Conservation (phyloP, 2,113 vertebrate species). For the Bucco capensis region DNA sequence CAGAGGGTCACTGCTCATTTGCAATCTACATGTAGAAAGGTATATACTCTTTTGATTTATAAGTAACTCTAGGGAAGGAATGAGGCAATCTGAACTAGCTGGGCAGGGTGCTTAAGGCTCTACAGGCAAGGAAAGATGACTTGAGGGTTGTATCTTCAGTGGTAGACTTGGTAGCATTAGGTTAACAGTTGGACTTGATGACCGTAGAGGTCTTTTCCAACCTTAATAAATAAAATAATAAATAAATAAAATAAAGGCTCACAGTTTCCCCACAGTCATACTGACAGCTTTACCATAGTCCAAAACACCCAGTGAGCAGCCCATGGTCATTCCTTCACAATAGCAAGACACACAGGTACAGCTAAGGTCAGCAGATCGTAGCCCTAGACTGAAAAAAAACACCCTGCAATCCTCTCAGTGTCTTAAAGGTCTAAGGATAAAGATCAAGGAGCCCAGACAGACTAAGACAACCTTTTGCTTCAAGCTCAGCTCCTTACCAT, state of each 20-base stretch:
- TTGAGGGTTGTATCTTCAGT: neutral
- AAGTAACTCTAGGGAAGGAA: neutral
- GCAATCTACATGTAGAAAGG: neutral
- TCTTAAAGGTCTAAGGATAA: slow-evolving; percentile 46
- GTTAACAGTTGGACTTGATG: no score
- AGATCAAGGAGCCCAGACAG: slow-evolving; percentile 26
- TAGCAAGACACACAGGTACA: neutral
- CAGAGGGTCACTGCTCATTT: neutral
- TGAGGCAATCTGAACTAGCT: neutral
- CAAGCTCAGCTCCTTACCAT: neutral
- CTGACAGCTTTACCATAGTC: neutral
- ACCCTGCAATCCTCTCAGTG: slow-evolving; percentile 45
- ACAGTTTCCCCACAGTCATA: neutral
- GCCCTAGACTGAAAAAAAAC: neutral
- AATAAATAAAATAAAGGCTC: no score
- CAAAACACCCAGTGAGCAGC: neutral
- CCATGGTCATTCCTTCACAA: neutral
- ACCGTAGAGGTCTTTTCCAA: no score
- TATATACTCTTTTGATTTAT: neutral
- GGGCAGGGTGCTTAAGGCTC: fast-evolving
- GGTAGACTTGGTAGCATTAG: no score
- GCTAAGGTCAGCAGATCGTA: neutral
- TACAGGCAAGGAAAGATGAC: neutral
- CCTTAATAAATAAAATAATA: no score
- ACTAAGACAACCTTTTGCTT: neutral